Percentiles rank a stretch among this genome's conserved stretches.
Conservation (phyloP, 2,113 vertebrate genomes). For the Spheniscus mendiculus region DNA sequence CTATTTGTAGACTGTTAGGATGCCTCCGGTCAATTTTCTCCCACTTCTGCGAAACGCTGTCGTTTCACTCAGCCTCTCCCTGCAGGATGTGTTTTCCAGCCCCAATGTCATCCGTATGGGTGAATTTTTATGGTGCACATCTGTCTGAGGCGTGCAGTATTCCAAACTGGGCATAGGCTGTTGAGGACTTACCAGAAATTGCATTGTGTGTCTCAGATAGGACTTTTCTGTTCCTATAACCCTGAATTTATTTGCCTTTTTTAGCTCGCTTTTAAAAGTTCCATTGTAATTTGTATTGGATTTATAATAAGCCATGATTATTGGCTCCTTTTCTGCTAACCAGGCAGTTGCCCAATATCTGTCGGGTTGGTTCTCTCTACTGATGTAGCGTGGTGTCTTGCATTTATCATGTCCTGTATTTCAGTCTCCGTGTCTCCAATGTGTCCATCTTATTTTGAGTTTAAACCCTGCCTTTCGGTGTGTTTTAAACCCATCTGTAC, state of each 20-base stretch:
- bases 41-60: fast-evolving
- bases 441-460: background rate
- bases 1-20: background rate
- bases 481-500: background rate
- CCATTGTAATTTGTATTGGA: background rate
- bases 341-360: fast-evolving
- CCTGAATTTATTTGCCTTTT: background rate
- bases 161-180: fast-evolving
- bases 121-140: too few species aligned
- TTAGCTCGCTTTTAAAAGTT: background rate
- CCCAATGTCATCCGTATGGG: fast-evolving
- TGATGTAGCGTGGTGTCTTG: fast-evolving
- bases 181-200: fast-evolving
- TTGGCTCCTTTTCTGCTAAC: background rate
- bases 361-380: background rate
- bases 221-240: background rate
- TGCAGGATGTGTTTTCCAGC: background rate
- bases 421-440: background rate
- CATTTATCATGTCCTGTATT: background rate
- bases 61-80: background rate
- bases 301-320: background rate
- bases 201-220: fast-evolving
- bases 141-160: too few species aligned
- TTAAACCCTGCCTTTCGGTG: background rate
- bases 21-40: background rate